Base-by-base conservation (phyloP, 2,888 invertebrate genomes). In the Cantharis flavilabris region DNA sequence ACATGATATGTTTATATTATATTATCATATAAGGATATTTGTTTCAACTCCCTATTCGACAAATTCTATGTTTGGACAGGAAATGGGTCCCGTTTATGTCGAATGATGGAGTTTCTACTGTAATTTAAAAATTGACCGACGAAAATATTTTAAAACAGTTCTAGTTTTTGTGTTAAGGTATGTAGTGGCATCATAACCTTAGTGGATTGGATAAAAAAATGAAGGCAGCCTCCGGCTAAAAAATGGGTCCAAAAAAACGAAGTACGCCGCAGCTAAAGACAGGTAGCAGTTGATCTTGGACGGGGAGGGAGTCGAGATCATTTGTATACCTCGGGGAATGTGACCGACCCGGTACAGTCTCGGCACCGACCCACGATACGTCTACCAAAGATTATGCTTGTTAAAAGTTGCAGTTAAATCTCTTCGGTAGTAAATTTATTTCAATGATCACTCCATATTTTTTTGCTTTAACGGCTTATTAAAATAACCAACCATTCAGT, bases 271-370 rank as follows among this genome's bases (percentile, higher is more conserved):
- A 86, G 86, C 84, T 86, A 86, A 86, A 88, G 88, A 88, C 88
- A 87, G 88, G 89, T 88, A 89, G 89, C 88, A 84, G 86, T 83
- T 70, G 63, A 75, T 62, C 33, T 62, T 76, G 76, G 79, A 79
- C 75, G 81, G 80, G 81, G 81, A 81, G 84, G 84, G 81, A 79
- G 82, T 80, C 83, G 83, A 88, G 88, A 88, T 89, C 89, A 89
- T 88, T 87, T 88, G 88, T 89, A 88, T 89, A 88, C 87, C 84
- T 86, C 84, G 88, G 88, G 88, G 88, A 88, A 88, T 88, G 88
- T 87, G 88, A 87, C 87, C 86, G 86, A 83, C 86, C 88, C 86
- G 86, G 88, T 88, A 88, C 87, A 88, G 84, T 87, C 87, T 82
- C 82, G 82, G 82, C 82, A 84, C 84, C 84, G 86, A 84, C 83